These are phyloP conservation scores for Leucoraja erinaceus DNA, from an alignment of 2,113 vertebrate species.

Conservation along the genomic window DNA sequence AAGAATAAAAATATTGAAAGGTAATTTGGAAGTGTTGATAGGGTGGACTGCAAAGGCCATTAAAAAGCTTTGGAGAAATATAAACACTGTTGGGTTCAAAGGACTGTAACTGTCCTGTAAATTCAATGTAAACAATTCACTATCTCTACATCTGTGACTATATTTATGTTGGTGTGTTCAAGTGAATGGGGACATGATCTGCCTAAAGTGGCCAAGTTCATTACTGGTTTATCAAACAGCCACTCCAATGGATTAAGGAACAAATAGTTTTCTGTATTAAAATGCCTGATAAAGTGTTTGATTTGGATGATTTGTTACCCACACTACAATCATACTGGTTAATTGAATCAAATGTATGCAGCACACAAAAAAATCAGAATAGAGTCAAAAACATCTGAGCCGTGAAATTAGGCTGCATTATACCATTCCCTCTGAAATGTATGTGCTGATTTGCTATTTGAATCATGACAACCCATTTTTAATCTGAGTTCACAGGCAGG, in stretches of 20 bases:
- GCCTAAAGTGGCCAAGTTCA: background rate
- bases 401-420: no score
- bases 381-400: background rate
- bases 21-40: background rate
- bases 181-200: background rate
- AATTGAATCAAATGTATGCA: background rate
- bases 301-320: background rate
- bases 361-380: background rate
- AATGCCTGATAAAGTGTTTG: background rate
- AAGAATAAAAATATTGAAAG: no score
- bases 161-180: background rate
- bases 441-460: no score
- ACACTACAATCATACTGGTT: background rate
- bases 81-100: background rate
- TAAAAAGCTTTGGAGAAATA: background rate
- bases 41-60: no score
- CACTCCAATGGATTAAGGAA: background rate
- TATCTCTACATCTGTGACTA: background rate
- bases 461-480: no score
- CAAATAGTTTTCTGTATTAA: background rate
- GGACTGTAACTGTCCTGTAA: background rate
- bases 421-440: no score
- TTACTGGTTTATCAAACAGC: constrained; percentile 5
- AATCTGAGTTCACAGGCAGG: no score
- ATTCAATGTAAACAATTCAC: background rate